phyloP scores from a whole-genome alignment of 1,140 invertebrate species.

The Helicoverpa armigera region DNA sequence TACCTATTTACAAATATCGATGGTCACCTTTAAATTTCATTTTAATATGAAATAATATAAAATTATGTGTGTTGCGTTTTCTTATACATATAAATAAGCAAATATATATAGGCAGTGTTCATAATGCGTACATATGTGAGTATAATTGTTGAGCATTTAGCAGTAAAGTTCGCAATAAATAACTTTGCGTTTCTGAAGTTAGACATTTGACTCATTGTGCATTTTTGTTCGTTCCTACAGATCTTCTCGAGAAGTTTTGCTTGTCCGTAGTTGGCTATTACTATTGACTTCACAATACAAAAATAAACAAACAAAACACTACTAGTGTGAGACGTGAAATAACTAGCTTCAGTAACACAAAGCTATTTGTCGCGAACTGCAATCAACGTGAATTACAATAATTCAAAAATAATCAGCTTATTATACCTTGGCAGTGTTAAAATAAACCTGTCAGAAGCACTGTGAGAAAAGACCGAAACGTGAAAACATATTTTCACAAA shows the following conservation, averaged over 20 bases:
- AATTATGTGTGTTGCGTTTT: conserved; percentile 16
- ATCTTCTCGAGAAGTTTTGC: no score
- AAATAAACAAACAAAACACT: no score
- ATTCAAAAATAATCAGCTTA: background rate
- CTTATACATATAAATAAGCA: background rate
- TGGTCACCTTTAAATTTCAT: conserved; percentile 28
- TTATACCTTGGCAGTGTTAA: background rate
- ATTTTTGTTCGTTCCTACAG: no score
- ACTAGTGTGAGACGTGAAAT: no score
- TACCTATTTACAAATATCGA: conserved; percentile 40
- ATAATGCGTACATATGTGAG: background rate
- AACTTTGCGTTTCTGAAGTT: no score
- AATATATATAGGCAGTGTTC: conserved; percentile 19
- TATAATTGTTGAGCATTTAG: conserved; percentile 18
- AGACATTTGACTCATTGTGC: no score
- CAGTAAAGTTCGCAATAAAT: no score
- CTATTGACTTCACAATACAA: no score
- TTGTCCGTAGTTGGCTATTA: no score
- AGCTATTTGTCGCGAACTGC: no score
- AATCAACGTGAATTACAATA: background rate
- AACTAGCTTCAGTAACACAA: no score
- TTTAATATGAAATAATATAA: conserved; percentile 5
- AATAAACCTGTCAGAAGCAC: background rate
- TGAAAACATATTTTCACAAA: background rate
- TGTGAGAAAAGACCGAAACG: background rate